phyloP scores from a whole-genome alignment of 2,797 vertebrate species.

The Diplodus sargus region DNA sequence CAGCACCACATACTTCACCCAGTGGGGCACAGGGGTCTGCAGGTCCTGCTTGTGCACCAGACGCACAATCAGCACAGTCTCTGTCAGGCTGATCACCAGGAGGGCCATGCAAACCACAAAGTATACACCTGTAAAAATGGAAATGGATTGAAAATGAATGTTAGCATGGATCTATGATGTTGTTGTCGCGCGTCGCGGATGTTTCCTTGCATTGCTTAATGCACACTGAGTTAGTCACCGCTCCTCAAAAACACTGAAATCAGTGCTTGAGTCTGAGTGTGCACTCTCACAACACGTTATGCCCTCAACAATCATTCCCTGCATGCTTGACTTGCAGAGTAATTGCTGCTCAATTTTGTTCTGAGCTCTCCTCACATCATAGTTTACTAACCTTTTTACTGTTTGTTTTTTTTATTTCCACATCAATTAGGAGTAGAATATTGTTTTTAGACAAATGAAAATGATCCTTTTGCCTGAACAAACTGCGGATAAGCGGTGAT shows the following conservation, averaged over 20 bases:
- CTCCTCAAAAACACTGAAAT: neutral
- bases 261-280: neutral
- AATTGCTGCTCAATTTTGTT: neutral
- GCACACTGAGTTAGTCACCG: neutral
- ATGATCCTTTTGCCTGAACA: neutral
- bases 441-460: neutral
- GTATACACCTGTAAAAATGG: slow-evolving; percentile 88
- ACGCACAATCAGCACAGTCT: slow-evolving; percentile 95
- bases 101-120: slow-evolving; percentile 99
- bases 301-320: neutral
- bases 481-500: neutral
- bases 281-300: neutral
- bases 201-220: neutral
- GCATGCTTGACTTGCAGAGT: neutral
- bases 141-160: neutral
- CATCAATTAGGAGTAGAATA: neutral
- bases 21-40: slow-evolving; percentile 91
- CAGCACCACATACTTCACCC: slow-evolving; percentile 90
- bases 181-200: neutral
- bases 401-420: neutral
- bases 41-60: slow-evolving; percentile 97
- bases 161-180: no score
- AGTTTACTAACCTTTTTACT: neutral
- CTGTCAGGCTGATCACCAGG: slow-evolving; percentile 94
- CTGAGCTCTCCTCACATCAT: neutral